phyloP scores from a whole-genome alignment of 2,888 invertebrate genomes.

The Teinopalpus imperialis region DNA sequence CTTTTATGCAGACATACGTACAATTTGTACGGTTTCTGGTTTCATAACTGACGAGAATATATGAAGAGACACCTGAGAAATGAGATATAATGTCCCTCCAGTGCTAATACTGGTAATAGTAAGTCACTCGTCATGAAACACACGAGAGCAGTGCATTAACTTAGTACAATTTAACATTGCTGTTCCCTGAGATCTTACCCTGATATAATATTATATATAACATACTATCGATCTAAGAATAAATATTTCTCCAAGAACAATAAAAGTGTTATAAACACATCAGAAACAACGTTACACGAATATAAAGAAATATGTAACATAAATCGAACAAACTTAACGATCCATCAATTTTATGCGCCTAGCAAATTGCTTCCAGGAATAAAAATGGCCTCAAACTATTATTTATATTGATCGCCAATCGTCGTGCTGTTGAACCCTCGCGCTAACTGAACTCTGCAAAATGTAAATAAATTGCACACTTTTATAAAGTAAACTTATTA shows the following conservation, averaged over 20 bases:
- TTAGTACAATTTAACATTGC: too few relatives aligned
- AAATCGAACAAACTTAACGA: conserved; percentile 22
- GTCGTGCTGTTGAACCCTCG: conserved; percentile 14
- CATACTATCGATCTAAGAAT: too few relatives aligned
- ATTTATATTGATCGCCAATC: conserved; percentile 20
- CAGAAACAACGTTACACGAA: not conserved
- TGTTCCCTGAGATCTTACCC: too few relatives aligned
- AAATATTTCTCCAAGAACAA: conserved; percentile 1
- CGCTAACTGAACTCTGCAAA: not conserved
- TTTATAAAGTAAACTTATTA: not conserved
- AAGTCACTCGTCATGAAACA: too few relatives aligned
- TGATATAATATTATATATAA: too few relatives aligned
- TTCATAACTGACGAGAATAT: too few relatives aligned
- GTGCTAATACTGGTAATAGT: too few relatives aligned
- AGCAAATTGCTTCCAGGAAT: conserved; percentile 30
- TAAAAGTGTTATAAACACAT: conserved; percentile 13
- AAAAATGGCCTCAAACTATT: conserved; percentile 23
- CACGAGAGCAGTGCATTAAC: too few relatives aligned
- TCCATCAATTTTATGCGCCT: conserved; percentile 25
- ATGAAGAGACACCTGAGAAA: too few relatives aligned
- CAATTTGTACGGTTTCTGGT: too few relatives aligned
- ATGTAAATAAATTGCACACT: not conserved
- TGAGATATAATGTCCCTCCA: too few relatives aligned
- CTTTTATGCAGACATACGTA: too few relatives aligned
- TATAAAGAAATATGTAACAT: conserved; percentile 16